phyloP scores from a whole-genome alignment of 37 sponge, comb jelly and placozoan genomes.

The Chondrosia reniformis region DNA sequence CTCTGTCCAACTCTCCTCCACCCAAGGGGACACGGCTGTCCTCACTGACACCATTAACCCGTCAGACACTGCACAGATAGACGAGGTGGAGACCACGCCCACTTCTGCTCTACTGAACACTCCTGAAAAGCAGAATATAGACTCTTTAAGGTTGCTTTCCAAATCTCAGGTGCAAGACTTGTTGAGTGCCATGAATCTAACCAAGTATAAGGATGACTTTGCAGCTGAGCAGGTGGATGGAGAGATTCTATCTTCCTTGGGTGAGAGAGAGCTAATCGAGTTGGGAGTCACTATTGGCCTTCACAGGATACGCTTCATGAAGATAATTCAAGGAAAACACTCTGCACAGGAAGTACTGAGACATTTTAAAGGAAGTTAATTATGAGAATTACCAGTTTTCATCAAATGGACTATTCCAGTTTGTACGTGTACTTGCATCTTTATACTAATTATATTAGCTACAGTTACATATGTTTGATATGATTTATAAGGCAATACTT shows the following conservation, averaged over 20 bases:
- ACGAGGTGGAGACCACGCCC: neutral
- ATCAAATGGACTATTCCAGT: too few relatives aligned
- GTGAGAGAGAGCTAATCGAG: neutral
- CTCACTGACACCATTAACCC: neutral
- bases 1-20: neutral
- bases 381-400: too few relatives aligned
- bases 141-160: neutral
- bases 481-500: too few relatives aligned
- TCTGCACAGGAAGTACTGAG: constrained; percentile 17
- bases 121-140: constrained; percentile 3
- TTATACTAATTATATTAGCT: too few relatives aligned
- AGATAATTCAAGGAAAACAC: constrained; percentile 10
- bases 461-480: too few relatives aligned
- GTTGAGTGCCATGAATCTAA: constrained; percentile 9
- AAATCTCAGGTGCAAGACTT: constrained; percentile 3
- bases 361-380: neutral
- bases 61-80: neutral
- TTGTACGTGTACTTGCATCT: too few relatives aligned
- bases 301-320: constrained; percentile 18
- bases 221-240: constrained; percentile 4
- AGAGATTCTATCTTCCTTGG: constrained; percentile 6
- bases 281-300: constrained; percentile 10
- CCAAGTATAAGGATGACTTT: neutral
- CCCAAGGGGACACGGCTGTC: constrained; percentile 3
- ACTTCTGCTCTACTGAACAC: neutral